Base-by-base conservation (phyloP, 2,797 vertebrate species). In the Platyrinchus mystaceus region DNA sequence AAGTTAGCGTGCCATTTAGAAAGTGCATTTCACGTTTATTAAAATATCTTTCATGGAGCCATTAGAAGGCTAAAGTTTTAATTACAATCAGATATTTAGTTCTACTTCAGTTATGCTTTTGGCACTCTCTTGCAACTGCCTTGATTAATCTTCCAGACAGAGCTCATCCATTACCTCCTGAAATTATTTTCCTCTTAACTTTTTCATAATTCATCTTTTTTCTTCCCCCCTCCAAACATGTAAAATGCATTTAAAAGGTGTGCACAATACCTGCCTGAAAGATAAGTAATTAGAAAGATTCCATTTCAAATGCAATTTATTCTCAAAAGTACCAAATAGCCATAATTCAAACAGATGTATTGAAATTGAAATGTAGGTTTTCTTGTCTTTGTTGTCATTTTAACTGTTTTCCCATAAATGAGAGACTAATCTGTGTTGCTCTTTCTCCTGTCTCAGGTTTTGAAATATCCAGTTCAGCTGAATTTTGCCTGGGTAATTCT, bases 71-170 rank as follows among this genome's bases (percentile, higher is more conserved):
- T 97, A 98, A 98, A 98, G 98, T 98, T 98, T 98, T 98, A 98
- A 98, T 98, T 98, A 98, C 98, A 98, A 98, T 98, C 98, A 98
- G 98, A 98, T 98, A 98, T 98, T 98, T 98, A 98, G 98, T 97
- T 98, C 97, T 98, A 97, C 97, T 98, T 97, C 96, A 94, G 95
- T 97, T 97, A 98, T 97, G 98, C 97, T 97, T 97, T 96, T 96
- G 97, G 96, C 96, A 95, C 96, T 97, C 96, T 97, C 95, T 97
- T 96, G 94, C 97, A 97, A 98, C 96, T 96, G 96, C 97, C 97
- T 98, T 98, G 98, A 98, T 98, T 98, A 98, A 97, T 98, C 98
- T 98, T 98, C 96, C 96, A 95, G 97, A 97, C 97, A 97, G 96
- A 98, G 96, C 96, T 98, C 97, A 98, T 98, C 97, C 97, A 97